Evolutionary conservation across 2,888 invertebrate genomes (phyloP).

Genomic region (Chorisops tibialis): DNA sequence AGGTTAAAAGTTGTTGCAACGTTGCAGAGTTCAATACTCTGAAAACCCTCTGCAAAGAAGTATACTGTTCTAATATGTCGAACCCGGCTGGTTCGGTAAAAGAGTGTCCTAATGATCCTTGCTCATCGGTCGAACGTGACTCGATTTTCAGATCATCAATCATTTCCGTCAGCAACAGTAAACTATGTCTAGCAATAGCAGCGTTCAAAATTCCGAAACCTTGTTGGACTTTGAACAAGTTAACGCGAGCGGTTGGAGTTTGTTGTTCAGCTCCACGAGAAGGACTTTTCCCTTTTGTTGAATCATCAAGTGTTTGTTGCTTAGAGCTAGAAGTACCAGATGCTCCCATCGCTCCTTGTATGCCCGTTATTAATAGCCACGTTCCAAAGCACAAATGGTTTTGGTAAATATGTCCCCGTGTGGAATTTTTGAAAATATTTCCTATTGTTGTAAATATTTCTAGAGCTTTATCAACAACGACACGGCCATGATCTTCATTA

Average conservation of each 20-base stretch:
- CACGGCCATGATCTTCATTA: conserved; percentile 74
- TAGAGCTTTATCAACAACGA: conserved; percentile 82
- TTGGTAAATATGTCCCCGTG: conserved; percentile 81
- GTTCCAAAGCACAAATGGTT: conserved; percentile 85
- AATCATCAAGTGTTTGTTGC: conserved; percentile 43
- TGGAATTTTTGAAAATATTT: conserved; percentile 75
- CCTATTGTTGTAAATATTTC: conserved; percentile 81
- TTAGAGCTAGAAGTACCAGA: conserved; percentile 60
- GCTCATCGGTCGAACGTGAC: conserved; percentile 43
- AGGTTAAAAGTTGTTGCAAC: conserved; percentile 69
- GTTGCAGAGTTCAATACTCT: conserved; percentile 55
- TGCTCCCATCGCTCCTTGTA: conserved; percentile 75
- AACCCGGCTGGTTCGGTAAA: conserved; percentile 49
- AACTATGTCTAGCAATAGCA: conserved; percentile 79
- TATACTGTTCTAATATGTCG: conserved; percentile 51
- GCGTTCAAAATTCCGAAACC: conserved; percentile 87
- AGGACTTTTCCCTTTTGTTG: conserved; percentile 48
- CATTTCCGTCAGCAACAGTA: conserved; percentile 59
- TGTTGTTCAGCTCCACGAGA: conserved; percentile 53
- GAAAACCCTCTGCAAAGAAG: conserved; percentile 54
- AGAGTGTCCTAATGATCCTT: conserved; percentile 5
- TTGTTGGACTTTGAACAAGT: conserved; percentile 72
- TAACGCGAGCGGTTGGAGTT: conserved; percentile 59
- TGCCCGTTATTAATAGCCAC: conserved; percentile 82
- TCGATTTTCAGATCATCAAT: conserved; percentile 52